Evolutionary conservation across 2,888 invertebrate genomes (phyloP).

Genomic region (Eilema depressum): DNA sequence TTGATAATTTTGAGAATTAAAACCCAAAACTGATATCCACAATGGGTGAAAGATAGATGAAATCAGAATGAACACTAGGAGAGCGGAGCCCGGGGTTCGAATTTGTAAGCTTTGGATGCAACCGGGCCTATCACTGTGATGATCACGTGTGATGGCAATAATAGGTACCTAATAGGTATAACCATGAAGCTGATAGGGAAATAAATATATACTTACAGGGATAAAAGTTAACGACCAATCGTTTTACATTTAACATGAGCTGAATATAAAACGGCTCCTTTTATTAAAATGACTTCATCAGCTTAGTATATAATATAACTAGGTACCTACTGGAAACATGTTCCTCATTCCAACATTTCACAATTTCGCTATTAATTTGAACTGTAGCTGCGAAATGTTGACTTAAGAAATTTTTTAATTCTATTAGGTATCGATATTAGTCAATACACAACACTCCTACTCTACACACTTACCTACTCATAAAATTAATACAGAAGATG

Average conservation of each 20-base stretch:
- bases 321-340: conserved; percentile 23
- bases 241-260: conserved; percentile 35
- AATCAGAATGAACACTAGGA: too few species aligned
- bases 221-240: conserved; percentile 27
- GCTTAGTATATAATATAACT: conserved; percentile 25
- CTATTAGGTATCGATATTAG: conserved; percentile 4
- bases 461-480: background rate
- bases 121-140: too few species aligned
- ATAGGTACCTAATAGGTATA: too few species aligned
- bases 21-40: too few species aligned
- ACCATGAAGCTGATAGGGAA: background rate
- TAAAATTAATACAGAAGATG: background rate
- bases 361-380: conserved; percentile 49
- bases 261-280: conserved; percentile 45
- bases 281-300: conserved; percentile 48
- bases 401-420: conserved; percentile 17
- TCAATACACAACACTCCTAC: background rate
- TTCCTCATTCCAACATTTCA: conserved; percentile 46
- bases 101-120: too few species aligned
- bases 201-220: background rate
- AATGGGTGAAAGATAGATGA: too few species aligned
- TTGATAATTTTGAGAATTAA: too few species aligned
- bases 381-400: conserved; percentile 34
- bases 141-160: background rate
- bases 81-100: too few species aligned